Evolutionary conservation across 2,797 vertebrate genomes (phyloP), one percentile per base, ranked within the genome.

Genomic region (Forpus xanthops): DNA sequence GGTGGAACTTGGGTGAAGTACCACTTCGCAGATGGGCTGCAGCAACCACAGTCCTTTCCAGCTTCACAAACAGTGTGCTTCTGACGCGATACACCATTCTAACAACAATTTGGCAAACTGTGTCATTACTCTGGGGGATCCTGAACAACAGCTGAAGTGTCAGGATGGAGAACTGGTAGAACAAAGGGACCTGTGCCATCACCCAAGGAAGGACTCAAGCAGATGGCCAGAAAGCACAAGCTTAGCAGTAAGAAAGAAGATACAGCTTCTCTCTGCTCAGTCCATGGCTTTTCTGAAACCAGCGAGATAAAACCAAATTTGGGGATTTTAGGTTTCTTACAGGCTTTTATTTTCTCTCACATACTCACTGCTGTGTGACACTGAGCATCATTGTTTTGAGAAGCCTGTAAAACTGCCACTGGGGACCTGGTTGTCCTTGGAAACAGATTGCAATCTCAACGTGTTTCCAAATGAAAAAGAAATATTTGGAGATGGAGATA

Each of bases 361-460:
- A 21, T 41, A 24, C 23, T 39, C 56, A 39, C 15, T 39, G 41
- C 76, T 79, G 61, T 75, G 37, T 87, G 56, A 72, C 83, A 83
- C 9, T 0, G 0, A 65, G 11, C 20, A 62, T 33, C 12, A 20
- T 53, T 72, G 30, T 72, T 93, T 87, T 64, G 66, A 95, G 67
- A n/a, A 70, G 68, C 24, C 60, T 75, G 27, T 80, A 94, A 93
- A 89, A 76, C 56, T 95, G 70, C 35, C 70, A 83, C 78, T 66
- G 55, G 78, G 85, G 74, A 90, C 55, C 17, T 86, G 60, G 77
- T 83, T 77, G 87, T 76, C 89, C 83, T 86, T 91, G 72, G 94
- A 95, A 96, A 91, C 80, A 66, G 64, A 83, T 6, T 90, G 62
- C 17, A 61, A 92, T 90, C 87, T 94, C 92, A 78, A 71, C 9